phyloP scores from a whole-genome alignment of 2,888 invertebrate species.

The Lamproptera curius region DNA sequence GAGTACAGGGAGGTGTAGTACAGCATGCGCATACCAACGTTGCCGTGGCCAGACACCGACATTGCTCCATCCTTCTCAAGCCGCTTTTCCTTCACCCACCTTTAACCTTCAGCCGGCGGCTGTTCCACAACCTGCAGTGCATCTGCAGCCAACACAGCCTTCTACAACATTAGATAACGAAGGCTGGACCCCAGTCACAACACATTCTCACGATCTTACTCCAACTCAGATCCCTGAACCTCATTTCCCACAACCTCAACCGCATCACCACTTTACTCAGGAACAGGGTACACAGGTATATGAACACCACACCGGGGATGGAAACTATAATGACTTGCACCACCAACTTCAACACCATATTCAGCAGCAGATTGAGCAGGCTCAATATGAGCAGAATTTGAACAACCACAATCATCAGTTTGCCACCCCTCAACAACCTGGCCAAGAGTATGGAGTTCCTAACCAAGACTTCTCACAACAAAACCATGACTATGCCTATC shows the following conservation, averaged over 20 bases:
- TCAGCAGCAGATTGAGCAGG: constrained; percentile 63
- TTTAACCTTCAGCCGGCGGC: constrained; percentile 33
- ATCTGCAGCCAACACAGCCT: constrained; percentile 32
- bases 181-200: constrained; percentile 65
- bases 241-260: constrained; percentile 39
- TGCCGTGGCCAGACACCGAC: constrained; percentile 32
- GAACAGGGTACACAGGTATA: constrained; percentile 61
- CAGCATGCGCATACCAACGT: constrained; percentile 38
- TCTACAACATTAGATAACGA: constrained; percentile 49
- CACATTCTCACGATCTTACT: constrained; percentile 43
- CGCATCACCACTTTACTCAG: constrained; percentile 52
- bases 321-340: constrained; percentile 52
- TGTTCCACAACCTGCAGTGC: constrained; percentile 35
- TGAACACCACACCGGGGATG: constrained; percentile 55
- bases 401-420: constrained; percentile 37
- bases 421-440: constrained; percentile 29
- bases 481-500: constrained; percentile 24
- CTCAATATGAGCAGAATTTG: constrained; percentile 37
- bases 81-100: constrained; percentile 30
- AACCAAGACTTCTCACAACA: constrained; percentile 30
- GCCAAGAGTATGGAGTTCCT: constrained; percentile 28
- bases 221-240: constrained; percentile 33
- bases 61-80: constrained; percentile 32
- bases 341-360: constrained; percentile 60
- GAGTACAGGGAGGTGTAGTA: constrained; percentile 35